Percentiles rank a stretch among this genome's conserved stretches.
Evolutionary conservation across 2,797 vertebrate genomes (phyloP).

Genomic region (Anabas testudineus): DNA sequence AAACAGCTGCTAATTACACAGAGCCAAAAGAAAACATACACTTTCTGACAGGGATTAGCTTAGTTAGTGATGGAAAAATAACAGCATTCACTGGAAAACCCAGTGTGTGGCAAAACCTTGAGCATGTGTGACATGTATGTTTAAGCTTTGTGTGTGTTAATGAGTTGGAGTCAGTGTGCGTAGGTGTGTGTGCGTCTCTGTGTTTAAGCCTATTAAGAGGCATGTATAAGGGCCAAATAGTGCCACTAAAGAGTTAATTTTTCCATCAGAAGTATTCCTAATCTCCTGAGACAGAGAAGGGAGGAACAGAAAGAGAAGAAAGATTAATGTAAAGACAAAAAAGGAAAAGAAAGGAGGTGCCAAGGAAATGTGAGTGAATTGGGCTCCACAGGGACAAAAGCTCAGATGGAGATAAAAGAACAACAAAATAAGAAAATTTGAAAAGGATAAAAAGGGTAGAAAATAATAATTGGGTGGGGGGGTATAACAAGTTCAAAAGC

Average conservation of each 20-base stretch:
- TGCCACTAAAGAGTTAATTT: constrained; percentile 73
- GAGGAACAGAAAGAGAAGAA: constrained; percentile 26
- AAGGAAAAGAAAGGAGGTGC: constrained; percentile 28
- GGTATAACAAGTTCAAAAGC: constrained; percentile 64
- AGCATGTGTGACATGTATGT: constrained; percentile 54
- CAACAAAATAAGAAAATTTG: constrained; percentile 47
- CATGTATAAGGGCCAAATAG: constrained; percentile 58
- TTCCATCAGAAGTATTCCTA: constrained; percentile 82
- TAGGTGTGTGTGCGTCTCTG: constrained; percentile 35
- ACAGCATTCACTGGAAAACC: constrained; percentile 45
- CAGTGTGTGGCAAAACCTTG: constrained; percentile 40
- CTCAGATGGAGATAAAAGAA: constrained; percentile 49
- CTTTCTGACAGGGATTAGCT: constrained; percentile 64
- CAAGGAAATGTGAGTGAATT: constrained; percentile 49
- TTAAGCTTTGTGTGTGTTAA: constrained; percentile 37
- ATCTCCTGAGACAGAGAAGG: constrained; percentile 73
- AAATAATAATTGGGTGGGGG: not conserved
- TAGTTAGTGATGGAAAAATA: constrained; percentile 71
- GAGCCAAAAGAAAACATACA: constrained; percentile 48
- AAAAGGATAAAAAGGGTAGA: constrained; percentile 19
- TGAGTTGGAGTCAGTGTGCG: constrained; percentile 21
- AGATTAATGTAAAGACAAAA: constrained; percentile 55
- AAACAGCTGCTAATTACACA: constrained; percentile 71
- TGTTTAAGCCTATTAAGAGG: constrained; percentile 75
- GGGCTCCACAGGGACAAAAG: constrained; percentile 41